Base-by-base conservation (phyloP, 1,140 invertebrate species). In the Nomia melanderi region DNA sequence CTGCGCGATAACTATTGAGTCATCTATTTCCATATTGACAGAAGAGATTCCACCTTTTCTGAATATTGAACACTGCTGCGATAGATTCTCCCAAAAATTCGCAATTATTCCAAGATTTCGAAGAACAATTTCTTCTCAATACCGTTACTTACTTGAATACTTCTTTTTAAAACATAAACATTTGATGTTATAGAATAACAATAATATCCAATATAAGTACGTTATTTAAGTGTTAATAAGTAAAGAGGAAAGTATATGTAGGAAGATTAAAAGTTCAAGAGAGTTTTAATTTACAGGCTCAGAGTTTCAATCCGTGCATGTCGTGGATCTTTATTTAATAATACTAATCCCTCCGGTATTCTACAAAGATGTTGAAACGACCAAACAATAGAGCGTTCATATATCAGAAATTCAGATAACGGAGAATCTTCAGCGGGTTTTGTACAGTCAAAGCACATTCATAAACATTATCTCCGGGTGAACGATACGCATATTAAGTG, bases 401-500 rank as follows among this genome's bases (percentile, higher is more conserved):
- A n/a, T 50, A 50, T 50, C n/a, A n/a, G n/a, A n/a, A 50, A n/a
- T 50, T 50, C 6, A 50, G n/a, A 50, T n/a, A 50, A 50, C n/a
- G n/a, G 1, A 50, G 20, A 50, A n/a, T n/a, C 47, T 50, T 50
- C 20, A 1, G 2, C 6, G 47, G 47, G n/a, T 50, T 17, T 50
- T 1, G 1, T 20, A 50, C 20, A 8, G n/a, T 50, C 23, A 12
- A 54, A 33, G 29, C 20, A 17, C 3, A 59, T 41, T 70, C 41
- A 1, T 56, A 25, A 5, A 31, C 14, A 8, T 11, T 39, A 20
- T 25, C 14, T 41, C n/a, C 12, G 5, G 7, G 12, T 4, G n/a
- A 47, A 29, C 12, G 64, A 67, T 50, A 69, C 57, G 11, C 8
- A 47, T 27, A 36, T 76, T 27, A 59, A 65, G 5, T 20, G 14